These are phyloP conservation scores for Rhizoglyphus robini DNA, from an alignment of 1,140 invertebrate species.

Conservation along the genomic window DNA sequence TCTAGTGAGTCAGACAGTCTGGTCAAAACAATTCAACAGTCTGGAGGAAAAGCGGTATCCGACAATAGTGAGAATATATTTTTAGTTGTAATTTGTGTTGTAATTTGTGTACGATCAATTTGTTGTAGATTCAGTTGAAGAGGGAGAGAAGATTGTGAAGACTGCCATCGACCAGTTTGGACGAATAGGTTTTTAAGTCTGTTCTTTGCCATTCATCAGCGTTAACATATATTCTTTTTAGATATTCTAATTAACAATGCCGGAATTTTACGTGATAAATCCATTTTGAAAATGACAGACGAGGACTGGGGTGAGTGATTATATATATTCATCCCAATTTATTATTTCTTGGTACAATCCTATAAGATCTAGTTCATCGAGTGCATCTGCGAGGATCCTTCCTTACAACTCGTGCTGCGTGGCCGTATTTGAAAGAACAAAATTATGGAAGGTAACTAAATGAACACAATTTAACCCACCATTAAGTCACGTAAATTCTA, in stretches of 20 bases:
- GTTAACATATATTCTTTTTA: constrained; percentile 25
- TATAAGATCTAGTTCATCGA: constrained; percentile 66
- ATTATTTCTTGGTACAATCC: background rate
- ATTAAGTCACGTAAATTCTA: constrained; percentile 26
- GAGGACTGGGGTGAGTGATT: constrained; percentile 62
- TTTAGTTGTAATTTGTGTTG: constrained; percentile 8
- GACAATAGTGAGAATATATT: constrained; percentile 57
- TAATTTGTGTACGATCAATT: too few species aligned
- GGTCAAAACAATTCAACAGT: constrained; percentile 72
- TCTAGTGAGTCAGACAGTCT: constrained; percentile 75
- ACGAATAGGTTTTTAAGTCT: constrained; percentile 45
- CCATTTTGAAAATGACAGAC: constrained; percentile 71
- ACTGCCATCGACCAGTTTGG: constrained; percentile 88
- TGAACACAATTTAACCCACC: background rate
- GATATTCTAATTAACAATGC: constrained; percentile 97
- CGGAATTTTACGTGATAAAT: constrained; percentile 89
- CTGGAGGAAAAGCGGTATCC: constrained; percentile 81
- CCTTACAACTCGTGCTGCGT: constrained; percentile 83
- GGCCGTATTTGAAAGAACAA: constrained; percentile 83
- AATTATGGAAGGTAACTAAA: constrained; percentile 56
- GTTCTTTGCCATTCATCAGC: background rate
- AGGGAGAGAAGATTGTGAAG: constrained; percentile 87
- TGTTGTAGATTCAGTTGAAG: constrained; percentile 78
- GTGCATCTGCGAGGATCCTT: constrained; percentile 91
- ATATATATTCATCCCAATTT: background rate